Conservation (phyloP, 2,113 vertebrate species). For the Hyaena hyaena region DNA sequence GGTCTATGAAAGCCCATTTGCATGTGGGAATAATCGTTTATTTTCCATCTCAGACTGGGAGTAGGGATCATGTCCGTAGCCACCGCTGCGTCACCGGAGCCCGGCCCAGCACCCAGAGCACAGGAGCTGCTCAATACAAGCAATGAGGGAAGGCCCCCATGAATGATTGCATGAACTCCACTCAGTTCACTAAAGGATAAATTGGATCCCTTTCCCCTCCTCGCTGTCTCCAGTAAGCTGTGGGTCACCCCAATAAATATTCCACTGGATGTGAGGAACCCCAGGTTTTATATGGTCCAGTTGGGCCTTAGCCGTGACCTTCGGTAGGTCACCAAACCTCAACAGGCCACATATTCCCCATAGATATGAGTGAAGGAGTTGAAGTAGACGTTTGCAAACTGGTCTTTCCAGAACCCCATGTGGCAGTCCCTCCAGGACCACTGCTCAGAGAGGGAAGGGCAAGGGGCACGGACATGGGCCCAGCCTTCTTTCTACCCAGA, state of each 20-base stretch:
- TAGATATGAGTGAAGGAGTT: background rate
- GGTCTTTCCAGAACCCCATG: background rate
- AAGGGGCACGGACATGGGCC: too few relatives aligned
- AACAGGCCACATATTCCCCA: background rate
- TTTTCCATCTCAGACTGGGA: background rate
- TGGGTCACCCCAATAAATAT: accelerated
- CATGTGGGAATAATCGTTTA: background rate
- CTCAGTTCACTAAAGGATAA: background rate
- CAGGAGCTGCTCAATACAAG: background rate
- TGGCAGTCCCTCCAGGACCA: background rate
- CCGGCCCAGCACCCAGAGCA: background rate
- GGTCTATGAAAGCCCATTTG: background rate
- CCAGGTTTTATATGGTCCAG: too few relatives aligned
- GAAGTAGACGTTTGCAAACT: background rate
- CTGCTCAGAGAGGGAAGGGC: background rate
- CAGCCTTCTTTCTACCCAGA: background rate
- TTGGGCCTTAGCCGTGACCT: background rate
- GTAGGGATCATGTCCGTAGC: background rate
- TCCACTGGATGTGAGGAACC: background rate
- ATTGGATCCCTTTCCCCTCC: background rate
- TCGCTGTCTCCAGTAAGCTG: background rate
- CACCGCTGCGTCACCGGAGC: accelerated
- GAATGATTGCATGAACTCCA: background rate
- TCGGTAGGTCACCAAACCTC: background rate
- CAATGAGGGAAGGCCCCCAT: accelerated